A percentile compares a stretch with the other conserved stretches of the same genome.
Conservation (phyloP, 1,140 invertebrate genomes). For the Trachymyrmex cornetzi region DNA sequence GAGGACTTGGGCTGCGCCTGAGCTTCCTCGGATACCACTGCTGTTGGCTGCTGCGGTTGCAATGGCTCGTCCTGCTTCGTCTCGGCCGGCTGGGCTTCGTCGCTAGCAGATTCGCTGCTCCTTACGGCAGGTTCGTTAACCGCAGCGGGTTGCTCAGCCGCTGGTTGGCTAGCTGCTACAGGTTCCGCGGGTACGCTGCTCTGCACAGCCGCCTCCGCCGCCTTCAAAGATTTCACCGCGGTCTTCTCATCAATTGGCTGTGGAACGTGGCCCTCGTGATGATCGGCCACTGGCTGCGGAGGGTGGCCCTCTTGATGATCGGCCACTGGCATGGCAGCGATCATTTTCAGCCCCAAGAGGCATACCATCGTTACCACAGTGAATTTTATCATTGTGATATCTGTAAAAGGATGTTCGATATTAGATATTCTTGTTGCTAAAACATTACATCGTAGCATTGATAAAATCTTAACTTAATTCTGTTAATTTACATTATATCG, state of each 20-base stretch:
- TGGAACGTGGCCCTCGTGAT: conserved; percentile 53
- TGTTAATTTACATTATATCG: background rate
- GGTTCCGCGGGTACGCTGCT: background rate
- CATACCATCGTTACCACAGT: conserved; percentile 78
- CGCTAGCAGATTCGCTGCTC: conserved; percentile 8
- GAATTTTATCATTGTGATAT: conserved; percentile 80
- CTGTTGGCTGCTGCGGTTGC: conserved; percentile 30
- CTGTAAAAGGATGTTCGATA: conserved; percentile 66
- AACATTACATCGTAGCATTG: background rate
- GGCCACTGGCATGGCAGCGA: conserved; percentile 80
- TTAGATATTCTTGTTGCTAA: background rate
- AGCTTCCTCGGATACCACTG: background rate
- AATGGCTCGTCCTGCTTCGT: conserved; percentile 68
- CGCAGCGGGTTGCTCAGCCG: background rate
- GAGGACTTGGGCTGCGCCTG: conserved; percentile 26
- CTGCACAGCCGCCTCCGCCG: background rate
- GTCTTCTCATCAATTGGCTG: conserved; percentile 63
- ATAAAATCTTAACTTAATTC: background rate
- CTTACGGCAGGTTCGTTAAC: background rate
- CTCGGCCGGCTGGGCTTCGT: conserved; percentile 56
- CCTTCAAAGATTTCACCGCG: background rate
- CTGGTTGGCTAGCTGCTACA: background rate
- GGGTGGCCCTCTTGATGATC: conserved; percentile 61
- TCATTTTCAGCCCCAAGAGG: conserved; percentile 76
- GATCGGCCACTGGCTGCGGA: conserved; percentile 79